Percentiles rank a stretch among this genome's conserved stretches.
These are phyloP conservation scores for Darevskia mixta DNA, from an alignment of 2,797 vertebrate genomes.

Conservation along the genomic window DNA sequence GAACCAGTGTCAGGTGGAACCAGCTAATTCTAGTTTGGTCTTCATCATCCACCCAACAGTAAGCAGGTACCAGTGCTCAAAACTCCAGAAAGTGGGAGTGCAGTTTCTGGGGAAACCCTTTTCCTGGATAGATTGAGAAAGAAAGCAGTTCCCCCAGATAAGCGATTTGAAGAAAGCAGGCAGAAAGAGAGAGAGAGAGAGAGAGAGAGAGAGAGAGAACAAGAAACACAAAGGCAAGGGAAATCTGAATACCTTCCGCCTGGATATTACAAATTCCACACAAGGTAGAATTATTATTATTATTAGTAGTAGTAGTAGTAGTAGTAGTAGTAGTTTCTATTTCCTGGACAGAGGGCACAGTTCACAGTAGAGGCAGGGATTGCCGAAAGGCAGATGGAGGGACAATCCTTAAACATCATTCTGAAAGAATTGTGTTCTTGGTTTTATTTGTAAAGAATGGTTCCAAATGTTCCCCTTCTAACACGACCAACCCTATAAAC, in stretches of 20 bases:
- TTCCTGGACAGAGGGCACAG: not conserved
- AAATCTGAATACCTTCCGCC: not conserved
- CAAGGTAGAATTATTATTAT: not conserved
- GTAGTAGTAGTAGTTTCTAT: not conserved
- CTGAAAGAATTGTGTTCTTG: not conserved
- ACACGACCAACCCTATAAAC: not conserved
- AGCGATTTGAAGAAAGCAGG: too few species aligned
- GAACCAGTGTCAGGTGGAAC: too few species aligned
- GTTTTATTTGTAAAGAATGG: not conserved
- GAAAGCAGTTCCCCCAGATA: too few species aligned
- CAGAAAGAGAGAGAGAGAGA: too few species aligned
- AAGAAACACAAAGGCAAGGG: not conserved
- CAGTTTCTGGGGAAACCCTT: too few species aligned
- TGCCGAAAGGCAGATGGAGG: not conserved
- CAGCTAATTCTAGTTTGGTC: too few species aligned
- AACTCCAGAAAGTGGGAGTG: too few species aligned
- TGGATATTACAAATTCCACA: not conserved
- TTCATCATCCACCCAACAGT: too few species aligned
- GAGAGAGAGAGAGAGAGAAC: too few species aligned
- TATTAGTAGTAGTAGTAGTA: too few species aligned
- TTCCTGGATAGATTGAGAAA: too few species aligned
- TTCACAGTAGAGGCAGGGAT: not conserved
- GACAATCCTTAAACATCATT: not conserved
- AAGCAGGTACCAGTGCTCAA: too few species aligned
- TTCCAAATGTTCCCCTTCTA: not conserved